Evolutionary conservation across 2,888 invertebrate genomes (phyloP), one percentile per base, ranked within the genome.

Genomic region (Linnaemya tessellans): DNA sequence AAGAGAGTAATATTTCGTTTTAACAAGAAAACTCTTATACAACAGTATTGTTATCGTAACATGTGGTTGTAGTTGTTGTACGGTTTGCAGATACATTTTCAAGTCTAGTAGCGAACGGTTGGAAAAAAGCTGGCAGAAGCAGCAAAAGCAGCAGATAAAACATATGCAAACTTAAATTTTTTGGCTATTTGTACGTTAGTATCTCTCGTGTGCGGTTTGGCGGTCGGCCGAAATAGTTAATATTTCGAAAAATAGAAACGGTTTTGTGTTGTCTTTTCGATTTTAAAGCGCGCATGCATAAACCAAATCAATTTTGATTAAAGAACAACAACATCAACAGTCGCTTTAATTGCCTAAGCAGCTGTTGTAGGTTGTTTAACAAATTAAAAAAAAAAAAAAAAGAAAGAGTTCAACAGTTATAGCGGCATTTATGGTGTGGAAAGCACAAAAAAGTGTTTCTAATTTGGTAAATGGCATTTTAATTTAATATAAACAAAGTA

Each of bases 161-260:
- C 79, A 82, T 85, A 71, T 85, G 79, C 51, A 82, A 85, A 82
- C 64, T 79, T 74, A 51, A 60, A 82, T 71, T 30, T 75, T 84
- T 85, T 85, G 85, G 85, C 82, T 85, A 85, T 85, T 85, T 79
- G 85, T 82, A 71, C 82, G 82, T 58, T 79, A 79, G 74, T 85
- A 75, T 75, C 79, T 74, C 70, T 75, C 74, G 82, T 65, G 85
- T 56, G 67, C 70, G 84, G 74, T 73, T 38, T 71, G 13, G 18
- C 78, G 68, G 68, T 84, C 67, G 75, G 75, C 58, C 43, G 51
- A 56, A 56, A 20, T 65, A 41, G 64, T 58, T 30, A 13, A 58
- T 25, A 62, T 65, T 18, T 58, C 51, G 49, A 46, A 49, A 18
- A 49, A 22, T 10, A 25, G n/a, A 10, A 71, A 58, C 51, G 41